These are phyloP conservation scores for Cygnus buccinator DNA, from an alignment of 2,113 vertebrate genomes.

Conservation along the genomic window DNA sequence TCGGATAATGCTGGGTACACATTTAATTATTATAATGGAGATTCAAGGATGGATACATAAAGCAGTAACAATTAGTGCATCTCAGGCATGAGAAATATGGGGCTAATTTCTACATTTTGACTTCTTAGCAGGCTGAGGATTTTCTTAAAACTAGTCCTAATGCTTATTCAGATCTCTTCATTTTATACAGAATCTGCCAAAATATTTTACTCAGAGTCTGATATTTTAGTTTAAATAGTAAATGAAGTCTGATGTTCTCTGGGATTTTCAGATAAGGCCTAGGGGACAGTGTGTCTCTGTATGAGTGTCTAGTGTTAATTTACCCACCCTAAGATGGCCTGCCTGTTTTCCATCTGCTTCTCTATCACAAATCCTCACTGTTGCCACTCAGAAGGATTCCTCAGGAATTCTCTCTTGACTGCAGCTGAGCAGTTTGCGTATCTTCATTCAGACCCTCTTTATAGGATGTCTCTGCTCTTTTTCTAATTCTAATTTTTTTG, in stretches of 20 bases:
- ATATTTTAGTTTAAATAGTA: not conserved
- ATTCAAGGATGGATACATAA: not conserved
- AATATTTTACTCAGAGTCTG: not conserved
- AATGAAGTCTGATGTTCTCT: not conserved
- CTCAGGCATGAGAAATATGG: not conserved
- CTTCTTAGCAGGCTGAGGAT: not conserved
- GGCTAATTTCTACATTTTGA: not conserved
- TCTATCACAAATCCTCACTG: not conserved
- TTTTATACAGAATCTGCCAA: not conserved
- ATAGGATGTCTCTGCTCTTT: not conserved
- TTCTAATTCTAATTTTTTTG: not conserved
- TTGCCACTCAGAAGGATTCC: not conserved
- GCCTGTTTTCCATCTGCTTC: not conserved
- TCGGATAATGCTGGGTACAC: not conserved
- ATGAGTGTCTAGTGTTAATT: not conserved
- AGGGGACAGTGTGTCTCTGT: not conserved
- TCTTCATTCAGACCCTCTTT: not conserved
- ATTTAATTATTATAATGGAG: conserved; percentile 16
- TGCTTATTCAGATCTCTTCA: not conserved
- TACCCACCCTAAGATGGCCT: not conserved
- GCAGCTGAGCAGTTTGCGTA: not conserved
- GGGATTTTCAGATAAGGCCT: not conserved
- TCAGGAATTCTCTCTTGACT: not conserved
- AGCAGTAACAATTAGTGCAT: not conserved
- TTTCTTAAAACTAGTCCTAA: not conserved